These are phyloP conservation scores for Dreissena polymorpha DNA, from an alignment of 1,140 invertebrate genomes.

Conservation along the genomic window DNA sequence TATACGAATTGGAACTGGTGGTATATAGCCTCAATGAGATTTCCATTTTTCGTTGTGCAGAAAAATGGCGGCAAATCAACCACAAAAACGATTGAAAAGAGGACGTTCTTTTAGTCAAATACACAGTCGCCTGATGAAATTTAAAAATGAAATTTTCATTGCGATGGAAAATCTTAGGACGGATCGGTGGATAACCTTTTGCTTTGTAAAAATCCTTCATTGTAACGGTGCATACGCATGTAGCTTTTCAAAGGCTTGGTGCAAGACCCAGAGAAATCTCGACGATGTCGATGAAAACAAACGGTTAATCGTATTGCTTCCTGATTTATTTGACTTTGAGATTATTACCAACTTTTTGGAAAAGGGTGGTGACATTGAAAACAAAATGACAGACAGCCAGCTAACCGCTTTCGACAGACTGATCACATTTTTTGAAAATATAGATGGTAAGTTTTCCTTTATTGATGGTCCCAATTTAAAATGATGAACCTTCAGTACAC, in stretches of 20 bases:
- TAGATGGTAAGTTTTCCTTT: no score
- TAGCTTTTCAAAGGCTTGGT: constrained; percentile 16
- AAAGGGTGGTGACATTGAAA: neutral
- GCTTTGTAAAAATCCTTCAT: constrained; percentile 5
- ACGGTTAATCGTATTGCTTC: neutral
- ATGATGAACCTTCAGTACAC: no score
- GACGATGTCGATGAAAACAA: constrained; percentile 17
- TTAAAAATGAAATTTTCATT: constrained; percentile 8
- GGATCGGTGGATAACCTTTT: neutral
- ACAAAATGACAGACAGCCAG: neutral
- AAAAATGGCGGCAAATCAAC: no score
- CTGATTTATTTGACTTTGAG: neutral
- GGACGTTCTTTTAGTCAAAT: no score
- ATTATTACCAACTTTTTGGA: constrained; percentile 2
- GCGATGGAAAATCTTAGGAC: constrained; percentile 2
- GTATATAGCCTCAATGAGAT: no score
- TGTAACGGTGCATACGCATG: constrained; percentile 11
- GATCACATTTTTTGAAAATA: no score
- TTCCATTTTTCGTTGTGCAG: no score
- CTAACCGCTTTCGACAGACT: no score
- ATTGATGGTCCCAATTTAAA: no score
- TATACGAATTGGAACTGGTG: no score
- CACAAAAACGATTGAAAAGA: no score
- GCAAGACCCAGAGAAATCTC: neutral
- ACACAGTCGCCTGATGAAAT: neutral